Conservation (phyloP, 2,888 invertebrate genomes). For the Argynnis bischoffii region DNA sequence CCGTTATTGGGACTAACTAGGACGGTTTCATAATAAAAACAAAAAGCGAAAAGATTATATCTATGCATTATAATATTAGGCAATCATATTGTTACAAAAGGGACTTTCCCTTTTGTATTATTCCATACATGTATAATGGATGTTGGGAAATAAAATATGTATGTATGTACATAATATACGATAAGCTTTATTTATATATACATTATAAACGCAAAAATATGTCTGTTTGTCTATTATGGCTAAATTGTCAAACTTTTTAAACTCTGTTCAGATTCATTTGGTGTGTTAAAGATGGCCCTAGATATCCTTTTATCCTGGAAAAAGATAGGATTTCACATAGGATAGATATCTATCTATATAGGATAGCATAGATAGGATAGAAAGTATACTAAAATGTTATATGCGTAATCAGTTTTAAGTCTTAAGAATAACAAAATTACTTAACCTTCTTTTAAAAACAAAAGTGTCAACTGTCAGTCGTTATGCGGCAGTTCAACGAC, state of each 20-base stretch:
- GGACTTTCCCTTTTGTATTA: constrained; percentile 16
- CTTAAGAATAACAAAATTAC: neutral
- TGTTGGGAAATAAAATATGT: neutral
- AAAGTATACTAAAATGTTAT: neutral
- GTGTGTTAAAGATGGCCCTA: too few species aligned
- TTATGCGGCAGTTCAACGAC: constrained; percentile 41
- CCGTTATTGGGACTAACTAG: neutral
- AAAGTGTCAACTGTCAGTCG: constrained; percentile 26
- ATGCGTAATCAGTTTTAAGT: neutral
- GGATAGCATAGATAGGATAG: too few species aligned
- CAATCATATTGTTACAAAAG: constrained; percentile 11
- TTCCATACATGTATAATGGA: neutral
- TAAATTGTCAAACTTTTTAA: too few species aligned
- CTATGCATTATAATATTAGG: constrained; percentile 7
- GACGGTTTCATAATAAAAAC: neutral
- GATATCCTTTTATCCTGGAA: too few species aligned
- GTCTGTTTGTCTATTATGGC: too few species aligned
- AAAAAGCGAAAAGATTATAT: constrained; percentile 2
- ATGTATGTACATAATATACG: neutral
- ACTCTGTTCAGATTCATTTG: too few species aligned
- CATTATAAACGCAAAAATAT: too few species aligned
- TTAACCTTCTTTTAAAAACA: constrained; percentile 19
- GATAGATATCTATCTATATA: too few species aligned
- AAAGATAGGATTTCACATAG: too few species aligned
- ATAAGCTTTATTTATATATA: too few species aligned